Conservation (phyloP, 2,888 invertebrate genomes). For the Spisula subtruncata region DNA sequence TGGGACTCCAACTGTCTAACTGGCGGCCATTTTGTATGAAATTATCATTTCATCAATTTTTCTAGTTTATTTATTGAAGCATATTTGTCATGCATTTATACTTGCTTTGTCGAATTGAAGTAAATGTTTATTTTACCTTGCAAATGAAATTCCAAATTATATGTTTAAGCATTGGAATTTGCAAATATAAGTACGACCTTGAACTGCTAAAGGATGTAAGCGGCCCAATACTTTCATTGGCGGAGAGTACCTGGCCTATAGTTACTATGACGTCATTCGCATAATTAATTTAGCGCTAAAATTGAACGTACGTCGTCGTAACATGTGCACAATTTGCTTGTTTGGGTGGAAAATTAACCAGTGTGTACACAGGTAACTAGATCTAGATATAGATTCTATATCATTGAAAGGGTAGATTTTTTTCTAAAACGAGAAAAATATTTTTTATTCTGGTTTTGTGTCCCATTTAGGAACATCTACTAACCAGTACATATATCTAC, state of each 20-base stretch:
- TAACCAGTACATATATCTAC: too few species aligned
- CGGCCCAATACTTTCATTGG: constrained; percentile 58
- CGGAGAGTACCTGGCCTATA: constrained; percentile 54
- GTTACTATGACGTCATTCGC: constrained; percentile 69
- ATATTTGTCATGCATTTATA: not conserved
- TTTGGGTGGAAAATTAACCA: too few species aligned
- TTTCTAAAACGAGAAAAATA: too few species aligned
- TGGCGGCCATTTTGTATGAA: constrained; percentile 51
- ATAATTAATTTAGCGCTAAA: constrained; percentile 52
- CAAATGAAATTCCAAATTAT: not conserved
- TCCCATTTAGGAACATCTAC: too few species aligned
- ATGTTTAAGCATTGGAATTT: not conserved
- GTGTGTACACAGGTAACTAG: too few species aligned
- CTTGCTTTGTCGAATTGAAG: not conserved
- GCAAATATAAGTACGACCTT: constrained; percentile 52
- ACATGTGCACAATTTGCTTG: too few species aligned
- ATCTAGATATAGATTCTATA: too few species aligned
- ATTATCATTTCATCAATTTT: constrained; percentile 43
- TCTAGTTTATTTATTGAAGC: not conserved
- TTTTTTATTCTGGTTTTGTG: too few species aligned
- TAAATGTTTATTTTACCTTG: not conserved
- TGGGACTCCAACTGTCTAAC: not conserved
- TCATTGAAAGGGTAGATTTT: too few species aligned
- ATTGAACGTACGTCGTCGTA: not conserved
- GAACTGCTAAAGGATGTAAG: constrained; percentile 56